These are phyloP conservation scores for Oplegnathus fasciatus DNA, from an alignment of 2,113 vertebrate species.

Conservation along the genomic window DNA sequence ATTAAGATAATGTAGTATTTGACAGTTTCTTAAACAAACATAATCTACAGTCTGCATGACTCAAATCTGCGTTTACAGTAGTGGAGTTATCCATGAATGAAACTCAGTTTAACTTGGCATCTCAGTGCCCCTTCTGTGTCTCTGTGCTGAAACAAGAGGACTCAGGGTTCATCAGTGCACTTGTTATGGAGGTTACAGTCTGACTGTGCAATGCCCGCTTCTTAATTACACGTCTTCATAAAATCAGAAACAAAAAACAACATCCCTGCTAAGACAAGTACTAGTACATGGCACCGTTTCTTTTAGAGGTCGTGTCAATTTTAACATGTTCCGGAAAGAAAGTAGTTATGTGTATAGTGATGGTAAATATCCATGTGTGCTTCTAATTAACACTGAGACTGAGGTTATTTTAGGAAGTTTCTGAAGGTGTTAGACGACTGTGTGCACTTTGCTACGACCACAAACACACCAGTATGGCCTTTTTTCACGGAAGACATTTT, in stretches of 20 bases:
- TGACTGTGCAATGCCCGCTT: conserved; percentile 17
- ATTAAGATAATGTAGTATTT: background rate
- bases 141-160: conserved; percentile 8
- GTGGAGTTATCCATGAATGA: background rate
- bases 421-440: background rate
- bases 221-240: conserved; percentile 1
- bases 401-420: too few species aligned
- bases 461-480: background rate
- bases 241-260: conserved; percentile 13
- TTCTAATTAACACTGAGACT: background rate
- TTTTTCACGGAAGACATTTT: background rate
- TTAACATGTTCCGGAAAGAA: background rate
- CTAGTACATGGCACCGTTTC: conserved; percentile 32
- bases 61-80: conserved; percentile 8
- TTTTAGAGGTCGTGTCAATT: background rate
- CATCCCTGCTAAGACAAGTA: background rate
- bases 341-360: background rate
- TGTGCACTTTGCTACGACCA: background rate
- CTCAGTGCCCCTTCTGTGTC: conserved; percentile 4
- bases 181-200: conserved; percentile 19
- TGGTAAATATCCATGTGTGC: background rate
- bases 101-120: conserved; percentile 35
- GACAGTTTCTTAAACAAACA: conserved; percentile 2
- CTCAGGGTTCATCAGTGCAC: conserved; percentile 48
- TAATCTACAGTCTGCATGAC: background rate